Base-by-base conservation (phyloP, 1,140 invertebrate species). In the Diorhabda elongata region DNA sequence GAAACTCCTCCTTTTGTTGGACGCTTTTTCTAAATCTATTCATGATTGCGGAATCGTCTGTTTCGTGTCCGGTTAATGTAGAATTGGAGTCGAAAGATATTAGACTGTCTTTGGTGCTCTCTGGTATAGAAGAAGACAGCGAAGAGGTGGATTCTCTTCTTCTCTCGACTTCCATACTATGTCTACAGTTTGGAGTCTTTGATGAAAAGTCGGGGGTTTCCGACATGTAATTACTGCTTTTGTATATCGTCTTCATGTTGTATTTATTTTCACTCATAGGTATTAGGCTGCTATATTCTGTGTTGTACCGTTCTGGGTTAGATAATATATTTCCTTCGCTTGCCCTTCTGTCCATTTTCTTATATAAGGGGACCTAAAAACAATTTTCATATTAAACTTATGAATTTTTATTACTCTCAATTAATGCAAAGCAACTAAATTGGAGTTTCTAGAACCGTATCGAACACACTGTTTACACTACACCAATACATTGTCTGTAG, bases 1-100 rank as follows among this genome's bases (percentile, higher is more conserved):
- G 82, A 78, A 95, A 95, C 73, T 94, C 92, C 80, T 94, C 92
- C 77, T 95, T 95, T 75, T 94, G 91, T 74, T 94, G 92, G 73
- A 91, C 87, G 75, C 91, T 94, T 78, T 92, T 92, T 64, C 90
- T 85, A 73, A 95, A 87, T 78, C 91, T 85, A 42, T 85, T 87
- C 80, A 91, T 85, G 61, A 89, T 88, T 26, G 88, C 83, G 57
- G 87, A 88, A 76, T 90, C 88, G 73, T 90, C 88, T 26, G 86
- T 82, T 71, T 88, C 88, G 74, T 87, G 85, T 44, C 87, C 86
- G 44, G 86, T 87, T 2, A 89, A 78, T n/a, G 87, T 88, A 5
- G 87, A 89, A 74, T 84, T 86, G 42, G 87, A 89, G 72, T 88
- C 88, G 76, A 84, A 88, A 3, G 87, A 89, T 52, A 85, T 85